Percentiles rank a stretch among this genome's conserved stretches.
phyloP scores from a whole-genome alignment of 2,113 vertebrate species.

The Crotalus viridis region DNA sequence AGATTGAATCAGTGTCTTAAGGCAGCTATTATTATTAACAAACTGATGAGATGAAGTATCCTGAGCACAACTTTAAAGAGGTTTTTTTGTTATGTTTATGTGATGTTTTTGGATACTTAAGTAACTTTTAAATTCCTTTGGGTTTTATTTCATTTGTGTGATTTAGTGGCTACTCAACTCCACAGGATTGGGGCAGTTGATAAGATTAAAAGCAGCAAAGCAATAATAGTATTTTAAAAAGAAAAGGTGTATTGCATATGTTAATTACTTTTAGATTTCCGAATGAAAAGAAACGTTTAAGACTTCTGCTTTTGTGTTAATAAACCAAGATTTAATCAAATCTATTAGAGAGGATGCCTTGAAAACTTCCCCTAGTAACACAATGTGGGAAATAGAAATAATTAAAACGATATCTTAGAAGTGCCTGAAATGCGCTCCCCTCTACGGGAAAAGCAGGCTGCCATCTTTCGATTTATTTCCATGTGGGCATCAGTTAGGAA shows the following conservation, averaged over 20 bases:
- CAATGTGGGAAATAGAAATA: background rate
- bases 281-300: background rate
- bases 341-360: background rate
- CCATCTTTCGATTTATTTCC: background rate
- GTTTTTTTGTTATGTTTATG: background rate
- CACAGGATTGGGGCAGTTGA: background rate
- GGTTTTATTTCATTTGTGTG: background rate
- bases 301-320: background rate
- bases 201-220: background rate
- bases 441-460: background rate
- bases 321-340: background rate
- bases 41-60: background rate
- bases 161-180: background rate
- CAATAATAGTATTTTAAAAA: background rate
- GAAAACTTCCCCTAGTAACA: background rate
- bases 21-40: background rate
- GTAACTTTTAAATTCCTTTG: background rate
- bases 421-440: background rate
- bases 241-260: background rate
- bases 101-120: background rate
- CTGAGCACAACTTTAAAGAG: background rate
- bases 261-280: background rate
- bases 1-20: background rate
- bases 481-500: background rate
- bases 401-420: background rate